These are phyloP conservation scores for Morelia viridis DNA, from an alignment of 2,797 vertebrate species.

Conservation along the genomic window DNA sequence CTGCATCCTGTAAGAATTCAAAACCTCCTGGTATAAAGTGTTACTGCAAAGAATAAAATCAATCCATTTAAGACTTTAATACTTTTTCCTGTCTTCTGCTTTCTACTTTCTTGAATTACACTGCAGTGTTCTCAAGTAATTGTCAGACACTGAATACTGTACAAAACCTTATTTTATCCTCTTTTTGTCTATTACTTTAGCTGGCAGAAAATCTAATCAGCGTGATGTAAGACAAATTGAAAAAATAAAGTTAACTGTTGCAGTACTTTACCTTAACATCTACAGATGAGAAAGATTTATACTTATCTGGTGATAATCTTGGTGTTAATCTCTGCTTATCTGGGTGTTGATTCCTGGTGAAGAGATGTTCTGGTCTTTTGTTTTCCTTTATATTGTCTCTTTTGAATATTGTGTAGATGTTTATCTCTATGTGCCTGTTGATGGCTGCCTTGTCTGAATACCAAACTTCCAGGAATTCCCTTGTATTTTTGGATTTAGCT, in stretches of 20 bases:
- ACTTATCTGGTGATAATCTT: too few species aligned
- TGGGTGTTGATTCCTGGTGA: too few species aligned
- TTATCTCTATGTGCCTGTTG: too few species aligned
- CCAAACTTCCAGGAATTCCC: too few species aligned
- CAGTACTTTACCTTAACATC: neutral
- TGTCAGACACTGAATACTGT: neutral
- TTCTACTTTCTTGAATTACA: neutral
- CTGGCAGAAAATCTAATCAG: neutral
- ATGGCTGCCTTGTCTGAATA: too few species aligned
- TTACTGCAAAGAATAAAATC: neutral
- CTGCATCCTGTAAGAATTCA: neutral
- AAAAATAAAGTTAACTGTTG: neutral
- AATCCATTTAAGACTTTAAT: neutral
- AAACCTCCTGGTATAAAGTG: neutral
- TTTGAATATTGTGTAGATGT: too few species aligned
- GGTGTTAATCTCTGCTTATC: too few species aligned
- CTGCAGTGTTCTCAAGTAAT: neutral
- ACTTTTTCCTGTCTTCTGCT: neutral
- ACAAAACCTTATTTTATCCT: neutral
- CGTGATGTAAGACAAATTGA: neutral
- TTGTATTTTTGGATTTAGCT: too few species aligned
- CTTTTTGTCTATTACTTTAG: neutral
- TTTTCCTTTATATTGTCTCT: too few species aligned
- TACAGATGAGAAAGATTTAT: neutral
- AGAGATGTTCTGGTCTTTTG: too few species aligned